Evolutionary conservation across 2,113 vertebrate genomes (phyloP), one percentile per base, ranked within the genome.

Genomic region (human): DNA sequence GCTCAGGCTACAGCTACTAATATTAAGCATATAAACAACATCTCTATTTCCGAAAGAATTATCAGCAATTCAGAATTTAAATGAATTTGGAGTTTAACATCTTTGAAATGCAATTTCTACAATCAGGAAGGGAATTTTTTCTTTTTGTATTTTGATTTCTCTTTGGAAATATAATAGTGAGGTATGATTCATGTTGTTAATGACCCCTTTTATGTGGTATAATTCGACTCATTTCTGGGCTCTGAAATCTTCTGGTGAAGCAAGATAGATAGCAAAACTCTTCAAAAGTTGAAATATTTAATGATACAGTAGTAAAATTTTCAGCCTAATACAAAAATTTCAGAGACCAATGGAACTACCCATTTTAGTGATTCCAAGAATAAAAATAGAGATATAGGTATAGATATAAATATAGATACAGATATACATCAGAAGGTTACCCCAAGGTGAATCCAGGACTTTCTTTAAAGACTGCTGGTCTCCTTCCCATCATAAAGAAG

Each of bases 91-190:
- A 8, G 27, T 82, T 98, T 61, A 70, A 61, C 8, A n/a, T 40
- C 16, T 93, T 89, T 30, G n/a, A 95, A 93, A 43, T 84, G 55
- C 23, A 27, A 90, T 94, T 97, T 57, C 8, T 83, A 6, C 38
- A 70, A 35, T 79, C 11, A 90, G 18, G 16, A 83, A 92, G 6
- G 8, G 3, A 59, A 97, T 94, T 95, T 86, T 13, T 78, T 89
- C 76, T 52, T 61, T 64, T 64, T 32, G 22, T 68, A 40, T 66
- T 89, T 79, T 75, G 18, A 86, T 78, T 83, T 79, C 1, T 50
- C 4, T 38, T 57, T 92, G 30, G 66, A 93, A 86, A n/a, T 32
- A 45, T 80, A 75, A 80, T 85, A 73, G 11, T 61, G 25, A 83
- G 6, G 22, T 20, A 2, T 73, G 68, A 78, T 81, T 75, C 48